Evolutionary conservation across 2,797 vertebrate species (phyloP).

Genomic region (Molossus molossus): DNA sequence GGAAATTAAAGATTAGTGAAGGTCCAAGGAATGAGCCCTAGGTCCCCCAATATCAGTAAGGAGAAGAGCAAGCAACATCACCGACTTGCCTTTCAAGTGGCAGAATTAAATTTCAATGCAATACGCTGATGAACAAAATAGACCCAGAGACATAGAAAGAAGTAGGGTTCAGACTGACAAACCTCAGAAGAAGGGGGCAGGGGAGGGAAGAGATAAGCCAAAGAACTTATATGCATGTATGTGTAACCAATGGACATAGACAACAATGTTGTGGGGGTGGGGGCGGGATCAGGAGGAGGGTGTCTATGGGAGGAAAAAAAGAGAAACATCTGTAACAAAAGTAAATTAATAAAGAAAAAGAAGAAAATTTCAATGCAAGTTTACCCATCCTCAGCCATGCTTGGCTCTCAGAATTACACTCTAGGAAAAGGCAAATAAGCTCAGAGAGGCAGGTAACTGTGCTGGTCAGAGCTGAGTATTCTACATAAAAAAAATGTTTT

Average conservation of each 20-base stretch:
- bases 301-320: too few species aligned
- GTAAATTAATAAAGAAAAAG: too few species aligned
- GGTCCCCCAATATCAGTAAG: background rate
- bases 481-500: background rate
- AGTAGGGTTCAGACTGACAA: too few species aligned
- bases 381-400: conserved; percentile 14
- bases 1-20: conserved; percentile 3
- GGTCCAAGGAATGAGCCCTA: background rate
- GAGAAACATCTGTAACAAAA: too few species aligned
- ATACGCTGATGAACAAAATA: too few species aligned
- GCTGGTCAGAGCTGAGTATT: background rate
- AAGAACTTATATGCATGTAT: too few species aligned
- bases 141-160: too few species aligned
- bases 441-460: conserved; percentile 15
- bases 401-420: conserved; percentile 27
- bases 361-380: background rate
- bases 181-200: too few species aligned
- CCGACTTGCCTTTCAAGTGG: background rate
- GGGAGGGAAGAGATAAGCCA: too few species aligned
- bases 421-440: conserved; percentile 69
- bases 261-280: too few species aligned
- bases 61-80: background rate
- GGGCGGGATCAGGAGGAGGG: too few species aligned
- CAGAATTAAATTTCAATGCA: conserved; percentile 42
- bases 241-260: too few species aligned